phyloP scores from a whole-genome alignment of 2,797 vertebrate species.

The Clarias fuscus region DNA sequence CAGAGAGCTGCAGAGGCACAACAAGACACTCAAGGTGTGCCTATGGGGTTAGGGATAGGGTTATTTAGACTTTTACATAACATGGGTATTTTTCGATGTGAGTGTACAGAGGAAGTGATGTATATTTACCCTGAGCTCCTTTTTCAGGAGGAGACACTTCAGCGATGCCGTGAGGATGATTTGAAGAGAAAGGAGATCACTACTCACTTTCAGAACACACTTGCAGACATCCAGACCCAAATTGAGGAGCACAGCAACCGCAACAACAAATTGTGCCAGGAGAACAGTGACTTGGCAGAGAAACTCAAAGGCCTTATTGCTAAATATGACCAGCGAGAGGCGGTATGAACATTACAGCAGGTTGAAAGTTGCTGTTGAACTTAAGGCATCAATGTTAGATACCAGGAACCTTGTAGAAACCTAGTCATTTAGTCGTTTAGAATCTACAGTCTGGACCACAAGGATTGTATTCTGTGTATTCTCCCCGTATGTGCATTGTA shows the following conservation, averaged over 20 bases:
- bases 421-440: background rate
- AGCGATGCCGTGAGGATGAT: constrained; percentile 93
- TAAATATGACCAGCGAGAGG: constrained; percentile 95
- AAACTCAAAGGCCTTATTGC: constrained; percentile 95
- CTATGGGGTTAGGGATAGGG: background rate
- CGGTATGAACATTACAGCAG: constrained; percentile 71
- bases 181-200: constrained; percentile 98
- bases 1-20: constrained; percentile 96
- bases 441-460: background rate
- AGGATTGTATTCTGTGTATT: background rate
- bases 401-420: too few species aligned
- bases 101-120: constrained; percentile 8
- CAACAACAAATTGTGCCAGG: constrained; percentile 94
- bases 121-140: background rate
- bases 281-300: constrained; percentile 92
- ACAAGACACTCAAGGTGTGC: constrained; percentile 93
- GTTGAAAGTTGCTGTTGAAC: background rate
- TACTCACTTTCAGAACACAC: constrained; percentile 93
- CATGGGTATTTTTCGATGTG: background rate
- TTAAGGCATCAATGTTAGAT: background rate
- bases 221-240: constrained; percentile 94
- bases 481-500: too few species aligned
- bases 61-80: background rate
- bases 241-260: constrained; percentile 96
- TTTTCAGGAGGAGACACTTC: constrained; percentile 91